Conservation (phyloP, 2,113 vertebrate genomes). For the Micronycteris hirsuta region DNA sequence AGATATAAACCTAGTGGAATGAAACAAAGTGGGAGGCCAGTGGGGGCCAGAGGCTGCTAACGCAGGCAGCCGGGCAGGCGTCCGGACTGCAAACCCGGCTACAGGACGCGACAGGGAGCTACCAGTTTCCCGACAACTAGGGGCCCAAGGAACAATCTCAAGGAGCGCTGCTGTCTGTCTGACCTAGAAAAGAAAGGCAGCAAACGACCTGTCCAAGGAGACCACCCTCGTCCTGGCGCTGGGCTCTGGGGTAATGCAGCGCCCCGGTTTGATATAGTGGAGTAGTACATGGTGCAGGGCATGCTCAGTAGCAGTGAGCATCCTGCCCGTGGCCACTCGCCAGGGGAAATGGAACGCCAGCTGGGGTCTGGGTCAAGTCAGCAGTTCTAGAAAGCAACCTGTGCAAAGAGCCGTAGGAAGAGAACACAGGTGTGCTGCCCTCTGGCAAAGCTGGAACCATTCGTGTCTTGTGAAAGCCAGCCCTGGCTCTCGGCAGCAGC, state of each 20-base stretch:
- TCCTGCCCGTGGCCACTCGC: too few species aligned
- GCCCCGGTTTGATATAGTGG: background rate
- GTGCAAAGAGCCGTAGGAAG: background rate
- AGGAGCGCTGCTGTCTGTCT: background rate
- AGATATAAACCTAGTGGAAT: background rate
- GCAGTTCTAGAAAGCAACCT: background rate
- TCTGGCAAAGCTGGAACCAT: background rate
- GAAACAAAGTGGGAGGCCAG: background rate
- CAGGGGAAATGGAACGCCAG: background rate
- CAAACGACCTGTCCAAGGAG: background rate
- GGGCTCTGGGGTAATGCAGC: background rate
- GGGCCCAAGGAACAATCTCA: background rate
- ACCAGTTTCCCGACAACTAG: background rate
- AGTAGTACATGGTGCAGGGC: rapidly evolving
- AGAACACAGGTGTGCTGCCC: background rate
- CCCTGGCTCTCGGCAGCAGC: background rate
- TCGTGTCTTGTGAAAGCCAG: background rate
- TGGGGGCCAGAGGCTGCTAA: background rate
- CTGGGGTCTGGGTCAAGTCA: background rate
- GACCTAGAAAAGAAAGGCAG: background rate
- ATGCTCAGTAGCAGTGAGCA: background rate
- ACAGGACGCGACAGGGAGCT: background rate
- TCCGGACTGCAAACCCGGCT: background rate
- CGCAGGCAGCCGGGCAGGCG: background rate
- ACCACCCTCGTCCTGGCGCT: background rate